phyloP scores from a whole-genome alignment of 2,113 vertebrate species.

The Carassius carassius region DNA sequence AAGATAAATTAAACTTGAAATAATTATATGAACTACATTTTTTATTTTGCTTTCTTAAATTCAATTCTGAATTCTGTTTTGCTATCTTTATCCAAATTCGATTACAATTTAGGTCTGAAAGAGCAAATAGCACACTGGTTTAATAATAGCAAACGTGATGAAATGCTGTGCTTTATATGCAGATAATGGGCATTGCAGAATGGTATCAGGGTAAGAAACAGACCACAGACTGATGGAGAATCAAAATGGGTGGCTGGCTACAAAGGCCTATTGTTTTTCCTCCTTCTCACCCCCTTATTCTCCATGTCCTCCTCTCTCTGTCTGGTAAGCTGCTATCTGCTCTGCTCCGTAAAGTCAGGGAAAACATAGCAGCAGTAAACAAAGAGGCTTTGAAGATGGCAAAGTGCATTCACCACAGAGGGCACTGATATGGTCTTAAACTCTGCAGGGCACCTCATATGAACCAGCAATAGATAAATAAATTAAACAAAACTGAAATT shows the following conservation, averaged over 20 bases:
- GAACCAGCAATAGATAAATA: background rate
- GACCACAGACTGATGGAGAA: slow-evolving; percentile 11
- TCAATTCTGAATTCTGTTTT: background rate
- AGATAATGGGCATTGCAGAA: background rate
- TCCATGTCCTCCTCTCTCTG: slow-evolving; percentile 26
- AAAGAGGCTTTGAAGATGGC: slow-evolving; percentile 68
- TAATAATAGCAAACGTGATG: background rate
- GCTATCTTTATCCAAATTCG: background rate
- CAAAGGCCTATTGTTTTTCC: slow-evolving; percentile 59
- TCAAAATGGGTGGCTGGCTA: slow-evolving; percentile 48
- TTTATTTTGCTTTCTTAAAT: background rate
- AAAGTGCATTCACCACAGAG: slow-evolving; percentile 39
- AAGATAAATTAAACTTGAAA: background rate
- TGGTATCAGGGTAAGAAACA: background rate
- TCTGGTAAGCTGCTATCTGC: slow-evolving; percentile 41
- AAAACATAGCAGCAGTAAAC: slow-evolving; percentile 61
- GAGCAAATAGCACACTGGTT: background rate
- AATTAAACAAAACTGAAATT: background rate
- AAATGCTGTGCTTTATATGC: background rate
- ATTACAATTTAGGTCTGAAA: background rate
- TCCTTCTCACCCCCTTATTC: slow-evolving; percentile 6
- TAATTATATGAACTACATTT: background rate
- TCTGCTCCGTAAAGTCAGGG: slow-evolving; percentile 63
- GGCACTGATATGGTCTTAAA: slow-evolving; percentile 35
- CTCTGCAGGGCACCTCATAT: background rate